Evolutionary conservation across 2,113 vertebrate genomes (phyloP).

Genomic region (Microtus oregoni): DNA sequence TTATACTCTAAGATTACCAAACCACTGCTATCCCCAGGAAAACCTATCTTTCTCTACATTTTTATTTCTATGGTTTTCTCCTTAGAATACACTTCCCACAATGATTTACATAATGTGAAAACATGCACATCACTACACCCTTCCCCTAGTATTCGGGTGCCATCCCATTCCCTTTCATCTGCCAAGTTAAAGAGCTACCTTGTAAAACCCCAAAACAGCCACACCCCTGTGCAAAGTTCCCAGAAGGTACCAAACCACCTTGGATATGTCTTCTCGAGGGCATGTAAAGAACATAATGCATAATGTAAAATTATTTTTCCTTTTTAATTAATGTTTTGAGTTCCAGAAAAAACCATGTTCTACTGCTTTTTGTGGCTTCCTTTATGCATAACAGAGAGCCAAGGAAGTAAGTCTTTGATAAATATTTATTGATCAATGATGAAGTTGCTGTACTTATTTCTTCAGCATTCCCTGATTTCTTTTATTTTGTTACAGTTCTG

Average conservation of each 20-base stretch:
- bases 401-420: background rate
- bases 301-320: background rate
- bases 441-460: background rate
- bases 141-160: background rate
- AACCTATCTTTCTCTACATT: background rate
- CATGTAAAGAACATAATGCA: background rate
- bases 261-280: background rate
- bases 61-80: background rate
- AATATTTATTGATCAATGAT: background rate
- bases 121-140: background rate
- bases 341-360: background rate
- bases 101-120: background rate
- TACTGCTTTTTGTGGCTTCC: background rate
- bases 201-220: background rate
- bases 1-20: background rate
- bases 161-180: background rate
- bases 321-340: slow-evolving; percentile 30
- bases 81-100: background rate
- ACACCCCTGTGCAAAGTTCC: background rate
- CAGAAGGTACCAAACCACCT: background rate
- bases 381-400: background rate
- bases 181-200: background rate
- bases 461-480: background rate
- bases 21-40: background rate
- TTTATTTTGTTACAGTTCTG: slow-evolving; percentile 18